Conservation (phyloP, 2,797 vertebrate species). For the Malurus leucopterus region DNA sequence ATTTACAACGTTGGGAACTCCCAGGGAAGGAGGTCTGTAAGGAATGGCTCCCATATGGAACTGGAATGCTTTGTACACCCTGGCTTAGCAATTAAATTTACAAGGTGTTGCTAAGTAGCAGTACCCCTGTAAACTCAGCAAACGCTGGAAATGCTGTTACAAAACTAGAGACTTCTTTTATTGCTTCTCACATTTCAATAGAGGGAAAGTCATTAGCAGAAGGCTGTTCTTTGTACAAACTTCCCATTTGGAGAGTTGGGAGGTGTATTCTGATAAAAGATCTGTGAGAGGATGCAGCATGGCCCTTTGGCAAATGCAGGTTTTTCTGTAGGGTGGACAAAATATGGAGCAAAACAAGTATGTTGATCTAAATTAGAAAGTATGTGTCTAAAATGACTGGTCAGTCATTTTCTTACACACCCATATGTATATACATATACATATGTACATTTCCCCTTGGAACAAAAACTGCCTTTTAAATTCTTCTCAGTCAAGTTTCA, state of each 20-base stretch:
- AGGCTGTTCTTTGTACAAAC: conserved; percentile 37
- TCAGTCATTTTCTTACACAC: neutral
- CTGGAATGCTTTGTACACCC: conserved; percentile 55
- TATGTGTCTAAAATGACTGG: neutral
- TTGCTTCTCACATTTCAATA: conserved; percentile 42
- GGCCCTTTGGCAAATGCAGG: neutral
- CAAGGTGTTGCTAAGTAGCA: conserved; percentile 57
- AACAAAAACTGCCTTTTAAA: conserved; percentile 69
- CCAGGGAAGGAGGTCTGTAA: conserved; percentile 31
- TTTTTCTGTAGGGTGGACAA: conserved; percentile 1
- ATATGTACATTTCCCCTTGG: conserved; percentile 44
- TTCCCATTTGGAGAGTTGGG: conserved; percentile 33
- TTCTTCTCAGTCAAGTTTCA: conserved; percentile 75
- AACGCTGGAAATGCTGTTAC: conserved; percentile 40
- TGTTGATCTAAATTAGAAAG: neutral
- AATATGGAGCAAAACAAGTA: neutral
- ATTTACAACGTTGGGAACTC: conserved; percentile 45
- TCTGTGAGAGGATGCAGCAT: neutral
- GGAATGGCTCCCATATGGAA: conserved; percentile 60
- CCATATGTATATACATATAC: neutral
- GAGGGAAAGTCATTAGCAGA: conserved; percentile 41
- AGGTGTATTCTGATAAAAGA: neutral
- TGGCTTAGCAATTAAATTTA: conserved; percentile 50
- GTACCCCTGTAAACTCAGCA: conserved; percentile 47
- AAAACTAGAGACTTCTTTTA: conserved; percentile 42